phyloP scores from a whole-genome alignment of 2,113 vertebrate species.

The Campylorhamphus procurvoides region DNA sequence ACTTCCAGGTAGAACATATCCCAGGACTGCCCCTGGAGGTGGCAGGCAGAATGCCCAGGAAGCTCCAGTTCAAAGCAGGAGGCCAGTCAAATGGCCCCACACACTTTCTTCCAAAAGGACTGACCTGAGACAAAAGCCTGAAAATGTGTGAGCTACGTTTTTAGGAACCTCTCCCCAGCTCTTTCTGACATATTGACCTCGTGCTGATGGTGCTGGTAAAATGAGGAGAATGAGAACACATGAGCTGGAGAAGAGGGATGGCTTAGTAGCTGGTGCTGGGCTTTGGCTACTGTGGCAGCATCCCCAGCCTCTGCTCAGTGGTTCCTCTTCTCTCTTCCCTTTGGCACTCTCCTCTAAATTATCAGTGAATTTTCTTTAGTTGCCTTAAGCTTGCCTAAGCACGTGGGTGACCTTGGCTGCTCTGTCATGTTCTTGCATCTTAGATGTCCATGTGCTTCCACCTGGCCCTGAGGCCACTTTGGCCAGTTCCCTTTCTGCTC shows the following conservation, averaged over 20 bases:
- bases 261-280: background rate
- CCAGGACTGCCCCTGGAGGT: background rate
- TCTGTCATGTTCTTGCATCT: background rate
- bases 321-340: conserved; percentile 11
- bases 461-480: background rate
- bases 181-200: conserved; percentile 1
- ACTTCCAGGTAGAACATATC: background rate
- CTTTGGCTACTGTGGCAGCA: background rate
- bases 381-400: conserved; percentile 52
- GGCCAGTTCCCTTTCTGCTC: background rate
- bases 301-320: background rate
- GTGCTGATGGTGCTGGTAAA: conserved; percentile 38
- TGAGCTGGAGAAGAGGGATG: background rate
- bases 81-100: background rate
- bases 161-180: background rate
- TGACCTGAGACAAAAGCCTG: background rate
- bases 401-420: background rate
- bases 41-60: background rate
- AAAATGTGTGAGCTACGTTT: background rate
- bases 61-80: background rate
- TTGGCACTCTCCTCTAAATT: conserved; percentile 1
- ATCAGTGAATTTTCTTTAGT: conserved; percentile 3
- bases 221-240: conserved; percentile 21
- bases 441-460: background rate
- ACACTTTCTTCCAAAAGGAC: background rate